Percentiles rank a stretch among this genome's conserved stretches.
phyloP scores from a whole-genome alignment of 92 coral and sea anemone genomes.

The Epizoanthus rinbou region DNA sequence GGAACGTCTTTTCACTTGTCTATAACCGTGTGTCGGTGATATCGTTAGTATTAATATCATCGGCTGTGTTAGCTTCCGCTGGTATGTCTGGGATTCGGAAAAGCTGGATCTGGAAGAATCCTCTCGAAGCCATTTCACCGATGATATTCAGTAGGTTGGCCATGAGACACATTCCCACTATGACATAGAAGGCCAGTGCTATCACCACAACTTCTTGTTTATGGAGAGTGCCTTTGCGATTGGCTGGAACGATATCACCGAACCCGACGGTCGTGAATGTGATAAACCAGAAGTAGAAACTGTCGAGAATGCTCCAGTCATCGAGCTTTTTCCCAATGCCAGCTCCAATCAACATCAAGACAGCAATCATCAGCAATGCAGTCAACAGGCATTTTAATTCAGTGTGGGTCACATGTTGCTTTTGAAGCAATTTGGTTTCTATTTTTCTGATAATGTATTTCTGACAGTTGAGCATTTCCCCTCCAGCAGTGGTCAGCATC shows the following conservation, averaged over 20 bases:
- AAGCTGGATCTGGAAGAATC: conserved; percentile 2
- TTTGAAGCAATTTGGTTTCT: background rate
- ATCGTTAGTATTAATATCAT: background rate
- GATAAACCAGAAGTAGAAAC: conserved; percentile 24
- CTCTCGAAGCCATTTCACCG: conserved; percentile 24
- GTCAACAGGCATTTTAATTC: background rate
- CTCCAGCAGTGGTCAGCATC: conserved; percentile 20
- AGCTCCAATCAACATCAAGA: conserved; percentile 1
- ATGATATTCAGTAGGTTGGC: conserved; percentile 16
- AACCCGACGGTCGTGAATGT: conserved; percentile 33
- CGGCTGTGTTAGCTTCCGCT: background rate
- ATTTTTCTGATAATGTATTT: conserved; percentile 16
- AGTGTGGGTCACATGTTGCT: background rate
- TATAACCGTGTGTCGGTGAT: background rate
- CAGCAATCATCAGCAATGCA: background rate
- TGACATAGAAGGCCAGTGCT: background rate
- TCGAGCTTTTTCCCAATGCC: background rate
- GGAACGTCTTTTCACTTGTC: too few relatives aligned
- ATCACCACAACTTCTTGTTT: background rate
- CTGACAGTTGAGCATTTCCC: conserved; percentile 1
- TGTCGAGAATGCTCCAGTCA: background rate
- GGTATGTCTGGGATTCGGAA: background rate
- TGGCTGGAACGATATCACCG: conserved; percentile 21
- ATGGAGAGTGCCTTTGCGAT: background rate
- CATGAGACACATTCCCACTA: conserved; percentile 28